Evolutionary conservation across 53 echinoderm and acorn worm genomes (phyloP).

Genomic region (Echinometra lucunter): DNA sequence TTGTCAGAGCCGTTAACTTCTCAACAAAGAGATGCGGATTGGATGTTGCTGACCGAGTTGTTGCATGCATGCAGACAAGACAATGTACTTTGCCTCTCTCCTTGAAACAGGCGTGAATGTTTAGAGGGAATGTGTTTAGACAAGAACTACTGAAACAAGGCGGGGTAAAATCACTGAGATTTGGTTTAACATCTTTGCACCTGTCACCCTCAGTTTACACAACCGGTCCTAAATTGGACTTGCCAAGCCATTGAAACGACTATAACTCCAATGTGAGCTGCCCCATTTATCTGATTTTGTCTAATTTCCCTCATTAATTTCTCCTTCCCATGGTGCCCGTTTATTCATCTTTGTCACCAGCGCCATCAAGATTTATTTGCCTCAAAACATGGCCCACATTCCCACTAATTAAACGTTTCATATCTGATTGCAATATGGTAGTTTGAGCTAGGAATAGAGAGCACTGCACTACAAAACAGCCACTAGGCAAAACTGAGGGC

Average conservation of each 20-base stretch:
- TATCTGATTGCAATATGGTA: slow-evolving; percentile 47
- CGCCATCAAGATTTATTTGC: slow-evolving; percentile 67
- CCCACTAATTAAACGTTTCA: slow-evolving; percentile 59
- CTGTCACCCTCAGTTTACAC: slow-evolving; percentile 68
- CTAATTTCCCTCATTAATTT: slow-evolving; percentile 70
- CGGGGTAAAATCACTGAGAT: slow-evolving; percentile 21
- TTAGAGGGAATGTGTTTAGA: slow-evolving; percentile 53
- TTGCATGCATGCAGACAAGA: slow-evolving; percentile 2
- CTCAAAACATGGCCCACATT: slow-evolving; percentile 27
- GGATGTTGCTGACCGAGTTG: not conserved
- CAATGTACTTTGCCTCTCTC: slow-evolving; percentile 42
- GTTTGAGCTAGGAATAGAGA: slow-evolving; percentile 19
- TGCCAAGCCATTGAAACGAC: slow-evolving; percentile 57
- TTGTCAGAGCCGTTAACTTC: slow-evolving; percentile 24
- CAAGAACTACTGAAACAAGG: slow-evolving; percentile 60
- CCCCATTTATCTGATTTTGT: slow-evolving; percentile 70
- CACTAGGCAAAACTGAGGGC: not conserved
- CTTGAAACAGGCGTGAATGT: slow-evolving; percentile 33
- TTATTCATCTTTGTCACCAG: slow-evolving; percentile 60
- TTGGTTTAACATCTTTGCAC: slow-evolving; percentile 50
- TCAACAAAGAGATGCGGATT: slow-evolving; percentile 38
- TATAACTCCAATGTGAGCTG: slow-evolving; percentile 47
- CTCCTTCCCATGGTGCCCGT: slow-evolving; percentile 59
- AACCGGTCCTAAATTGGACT: slow-evolving; percentile 61
- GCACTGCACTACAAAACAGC: not conserved